Base-by-base conservation (phyloP, 2,113 vertebrate species). In the Anoplopoma fimbria region DNA sequence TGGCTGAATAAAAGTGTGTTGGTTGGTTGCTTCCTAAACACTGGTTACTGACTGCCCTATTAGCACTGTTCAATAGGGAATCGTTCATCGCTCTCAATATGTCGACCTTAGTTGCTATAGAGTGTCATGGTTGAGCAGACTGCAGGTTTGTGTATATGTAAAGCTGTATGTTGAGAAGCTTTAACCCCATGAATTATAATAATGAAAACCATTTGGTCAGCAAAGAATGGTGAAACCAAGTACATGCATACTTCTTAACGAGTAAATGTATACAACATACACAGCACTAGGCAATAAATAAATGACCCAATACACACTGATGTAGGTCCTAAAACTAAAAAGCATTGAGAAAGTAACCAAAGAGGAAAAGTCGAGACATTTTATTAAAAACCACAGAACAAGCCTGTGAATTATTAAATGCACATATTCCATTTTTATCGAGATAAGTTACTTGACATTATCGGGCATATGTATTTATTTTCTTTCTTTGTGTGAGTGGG, bases 1-100 rank as follows among this genome's bases (percentile, higher is more conserved):
- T 58, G 55, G 78, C 38, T 83, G 82, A 86, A 73, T 85, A 74
- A 85, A 49, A 64, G 75, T 77, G 33, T 84, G 85, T 77, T 80
- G 74, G 68, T 83, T 82, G 75, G 81, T 72, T 88, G 77, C 62
- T 73, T 88, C 78, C 84, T 83, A 74, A 89, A 83, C 64, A 82
- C 69, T 40, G 33, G 38, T 89, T 70, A 67, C 68, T 23, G 58
- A 62, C 69, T 68, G 14, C 80, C 34, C 73, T 64, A 65, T 70
- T 62, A 40, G 23, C 57, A 72, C 34, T 64, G 27, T 45, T 71
- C 36, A 69, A 40, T 55, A n/a, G 4, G 34, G 49, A 80, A 76
- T 75, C 27, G 1, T 82, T 69, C 62, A 64, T 42, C 40, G 0
- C 33, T 51, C 31, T 78, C 36, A 53, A 2, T 76, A 75, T 60